Conservation (phyloP, 2,113 vertebrate genomes). For the Gobiocypris rarus region DNA sequence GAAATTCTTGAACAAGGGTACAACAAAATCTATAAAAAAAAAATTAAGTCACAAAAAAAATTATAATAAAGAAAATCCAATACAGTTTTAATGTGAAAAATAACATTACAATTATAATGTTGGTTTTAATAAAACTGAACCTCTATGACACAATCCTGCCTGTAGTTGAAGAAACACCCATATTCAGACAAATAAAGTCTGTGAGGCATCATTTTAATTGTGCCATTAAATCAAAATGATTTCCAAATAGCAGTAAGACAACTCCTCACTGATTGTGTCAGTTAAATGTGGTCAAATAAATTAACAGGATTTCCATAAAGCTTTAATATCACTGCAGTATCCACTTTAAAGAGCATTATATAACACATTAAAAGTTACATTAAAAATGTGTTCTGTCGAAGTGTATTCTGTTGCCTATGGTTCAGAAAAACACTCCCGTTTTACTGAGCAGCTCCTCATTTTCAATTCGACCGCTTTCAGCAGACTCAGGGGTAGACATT, state of each 20-base stretch:
- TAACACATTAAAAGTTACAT: conserved; percentile 13
- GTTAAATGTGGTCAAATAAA: conserved; percentile 5
- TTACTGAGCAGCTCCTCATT: conserved; percentile 16
- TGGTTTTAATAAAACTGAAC: background rate
- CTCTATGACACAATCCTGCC: background rate
- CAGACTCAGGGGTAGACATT: conserved; percentile 42
- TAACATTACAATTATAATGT: too few relatives aligned
- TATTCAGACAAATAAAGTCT: background rate
- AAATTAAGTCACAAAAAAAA: too few relatives aligned
- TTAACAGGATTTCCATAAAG: conserved; percentile 20
- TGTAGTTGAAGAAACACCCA: background rate
- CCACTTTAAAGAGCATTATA: conserved; percentile 2
- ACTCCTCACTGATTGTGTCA: conserved; percentile 1
- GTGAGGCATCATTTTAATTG: conserved; percentile 12
- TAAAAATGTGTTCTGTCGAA: background rate
- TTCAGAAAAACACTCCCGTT: background rate
- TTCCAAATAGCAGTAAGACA: background rate
- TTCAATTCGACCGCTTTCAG: conserved; percentile 31
- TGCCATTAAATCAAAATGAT: conserved; percentile 24
- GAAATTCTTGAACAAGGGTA: background rate
- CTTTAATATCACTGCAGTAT: conserved; percentile 6
- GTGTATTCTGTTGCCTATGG: background rate
- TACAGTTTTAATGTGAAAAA: too few relatives aligned
- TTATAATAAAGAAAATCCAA: background rate
- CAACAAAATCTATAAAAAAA: background rate